These are phyloP conservation scores for Monochamus saltuarius DNA, from an alignment of 1,140 invertebrate genomes.

Conservation along the genomic window DNA sequence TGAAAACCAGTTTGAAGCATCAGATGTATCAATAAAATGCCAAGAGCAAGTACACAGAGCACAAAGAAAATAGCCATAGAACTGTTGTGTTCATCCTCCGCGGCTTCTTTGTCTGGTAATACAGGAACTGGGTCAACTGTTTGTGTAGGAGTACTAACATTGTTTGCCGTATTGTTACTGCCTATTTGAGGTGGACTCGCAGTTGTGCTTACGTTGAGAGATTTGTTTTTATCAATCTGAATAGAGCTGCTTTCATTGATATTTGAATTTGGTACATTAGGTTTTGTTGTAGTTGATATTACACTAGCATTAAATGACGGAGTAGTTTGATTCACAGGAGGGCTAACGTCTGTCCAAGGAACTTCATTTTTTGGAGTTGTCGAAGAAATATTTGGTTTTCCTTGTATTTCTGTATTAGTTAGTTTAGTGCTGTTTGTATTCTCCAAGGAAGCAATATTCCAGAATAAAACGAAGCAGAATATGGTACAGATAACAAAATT, in stretches of 20 bases:
- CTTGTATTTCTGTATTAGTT: neutral
- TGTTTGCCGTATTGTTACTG: no score
- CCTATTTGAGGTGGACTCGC: no score
- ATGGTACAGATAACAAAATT: conserved; percentile 13
- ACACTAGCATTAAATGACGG: no score
- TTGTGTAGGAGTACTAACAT: conserved; percentile 45
- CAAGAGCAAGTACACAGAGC: conserved; percentile 85
- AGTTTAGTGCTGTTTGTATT: conserved; percentile 6
- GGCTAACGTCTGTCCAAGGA: neutral
- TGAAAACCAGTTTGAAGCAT: conserved; percentile 95
- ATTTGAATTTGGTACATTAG: no score
- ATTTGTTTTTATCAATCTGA: no score
- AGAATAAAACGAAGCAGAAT: conserved; percentile 31
- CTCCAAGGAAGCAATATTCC: conserved; percentile 32
- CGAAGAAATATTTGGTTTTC: neutral
- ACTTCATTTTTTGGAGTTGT: neutral
- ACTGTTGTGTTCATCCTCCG: conserved; percentile 93
- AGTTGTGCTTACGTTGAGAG: no score
- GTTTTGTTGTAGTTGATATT: no score
- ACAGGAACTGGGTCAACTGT: conserved; percentile 65
- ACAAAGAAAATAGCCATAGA: conserved; percentile 98
- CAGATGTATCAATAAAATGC: conserved; percentile 91
- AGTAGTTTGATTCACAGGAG: no score
- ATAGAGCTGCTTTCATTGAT: no score
- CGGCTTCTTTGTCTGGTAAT: conserved; percentile 81